phyloP scores from a whole-genome alignment of 1,140 invertebrate species.

The Euwallacea fornicatus region DNA sequence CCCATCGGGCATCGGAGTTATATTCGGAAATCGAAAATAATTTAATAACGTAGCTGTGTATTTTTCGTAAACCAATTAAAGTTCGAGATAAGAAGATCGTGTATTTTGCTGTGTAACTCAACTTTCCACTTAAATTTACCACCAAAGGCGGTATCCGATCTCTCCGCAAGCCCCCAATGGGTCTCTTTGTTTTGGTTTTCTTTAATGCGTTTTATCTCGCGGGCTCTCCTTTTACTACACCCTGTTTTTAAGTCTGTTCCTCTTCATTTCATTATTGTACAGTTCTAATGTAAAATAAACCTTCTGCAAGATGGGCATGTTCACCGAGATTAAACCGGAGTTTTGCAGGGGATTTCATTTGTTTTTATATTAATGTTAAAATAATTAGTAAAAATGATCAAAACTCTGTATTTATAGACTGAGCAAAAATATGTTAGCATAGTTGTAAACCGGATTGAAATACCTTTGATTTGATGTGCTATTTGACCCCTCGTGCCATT shows the following conservation, averaged over 20 bases:
- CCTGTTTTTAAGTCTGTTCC: slow-evolving; percentile 1
- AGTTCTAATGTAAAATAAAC: background rate
- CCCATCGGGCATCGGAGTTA: slow-evolving; percentile 9
- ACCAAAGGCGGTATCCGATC: slow-evolving; percentile 36
- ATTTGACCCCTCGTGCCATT: too few species aligned
- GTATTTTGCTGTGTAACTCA: slow-evolving; percentile 38
- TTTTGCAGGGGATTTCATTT: too few species aligned
- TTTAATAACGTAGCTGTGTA: slow-evolving; percentile 23
- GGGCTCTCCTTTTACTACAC: slow-evolving; percentile 3
- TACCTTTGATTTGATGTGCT: too few species aligned
- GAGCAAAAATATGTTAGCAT: too few species aligned
- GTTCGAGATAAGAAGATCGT: slow-evolving; percentile 33
- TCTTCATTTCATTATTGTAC: background rate
- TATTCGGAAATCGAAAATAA: slow-evolving; percentile 18
- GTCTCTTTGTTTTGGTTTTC: slow-evolving; percentile 45
- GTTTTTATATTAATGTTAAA: too few species aligned
- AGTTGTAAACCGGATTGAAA: too few species aligned
- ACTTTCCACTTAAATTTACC: slow-evolving; percentile 47
- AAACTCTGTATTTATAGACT: too few species aligned
- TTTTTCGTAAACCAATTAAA: slow-evolving; percentile 41
- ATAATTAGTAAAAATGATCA: too few species aligned
- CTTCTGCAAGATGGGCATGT: too few species aligned
- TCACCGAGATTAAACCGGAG: too few species aligned
- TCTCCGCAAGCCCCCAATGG: slow-evolving; percentile 41
- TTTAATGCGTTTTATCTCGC: slow-evolving; percentile 44